Evolutionary conservation across 2,113 vertebrate genomes (phyloP).

Genomic region (Perccottus glenii): DNA sequence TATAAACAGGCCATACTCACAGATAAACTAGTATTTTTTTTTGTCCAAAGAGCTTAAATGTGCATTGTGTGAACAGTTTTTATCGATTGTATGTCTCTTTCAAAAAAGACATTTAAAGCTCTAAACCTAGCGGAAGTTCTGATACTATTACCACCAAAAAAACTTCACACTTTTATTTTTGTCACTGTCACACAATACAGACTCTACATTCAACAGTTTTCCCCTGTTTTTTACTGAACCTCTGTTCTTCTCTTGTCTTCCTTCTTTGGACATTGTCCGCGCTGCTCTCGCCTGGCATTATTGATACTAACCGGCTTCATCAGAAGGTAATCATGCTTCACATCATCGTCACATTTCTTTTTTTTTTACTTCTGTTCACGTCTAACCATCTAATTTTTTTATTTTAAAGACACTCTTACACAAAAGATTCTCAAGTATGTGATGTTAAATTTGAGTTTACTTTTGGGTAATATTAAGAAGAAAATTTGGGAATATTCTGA

Average conservation of each 20-base stretch:
- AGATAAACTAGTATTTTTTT: too few relatives aligned
- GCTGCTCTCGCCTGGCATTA: slow-evolving; percentile 75
- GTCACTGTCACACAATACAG: slow-evolving; percentile 34
- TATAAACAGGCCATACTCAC: neutral
- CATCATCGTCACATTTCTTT: slow-evolving; percentile 56
- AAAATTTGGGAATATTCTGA: too few relatives aligned
- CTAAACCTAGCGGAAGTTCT: too few relatives aligned
- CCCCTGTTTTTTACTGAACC: slow-evolving; percentile 50
- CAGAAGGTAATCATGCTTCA: slow-evolving; percentile 91
- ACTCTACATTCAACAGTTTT: slow-evolving; percentile 53
- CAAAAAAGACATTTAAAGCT: too few relatives aligned
- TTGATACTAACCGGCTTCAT: slow-evolving; percentile 75
- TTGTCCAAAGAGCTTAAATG: too few relatives aligned
- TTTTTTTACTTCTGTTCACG: slow-evolving; percentile 50
- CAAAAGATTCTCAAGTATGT: neutral
- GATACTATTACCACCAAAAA: neutral
- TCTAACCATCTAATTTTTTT: slow-evolving; percentile 54
- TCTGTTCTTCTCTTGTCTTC: slow-evolving; percentile 71
- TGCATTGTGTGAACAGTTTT: too few relatives aligned
- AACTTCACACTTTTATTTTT: slow-evolving; percentile 21
- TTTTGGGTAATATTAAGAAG: too few relatives aligned
- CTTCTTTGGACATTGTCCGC: slow-evolving; percentile 65
- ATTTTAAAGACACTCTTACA: neutral
- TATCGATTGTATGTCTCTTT: too few relatives aligned
- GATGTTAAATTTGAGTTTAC: too few relatives aligned